phyloP scores from a whole-genome alignment of 2,888 invertebrate genomes.

The Pristionchus mayeri region DNA sequence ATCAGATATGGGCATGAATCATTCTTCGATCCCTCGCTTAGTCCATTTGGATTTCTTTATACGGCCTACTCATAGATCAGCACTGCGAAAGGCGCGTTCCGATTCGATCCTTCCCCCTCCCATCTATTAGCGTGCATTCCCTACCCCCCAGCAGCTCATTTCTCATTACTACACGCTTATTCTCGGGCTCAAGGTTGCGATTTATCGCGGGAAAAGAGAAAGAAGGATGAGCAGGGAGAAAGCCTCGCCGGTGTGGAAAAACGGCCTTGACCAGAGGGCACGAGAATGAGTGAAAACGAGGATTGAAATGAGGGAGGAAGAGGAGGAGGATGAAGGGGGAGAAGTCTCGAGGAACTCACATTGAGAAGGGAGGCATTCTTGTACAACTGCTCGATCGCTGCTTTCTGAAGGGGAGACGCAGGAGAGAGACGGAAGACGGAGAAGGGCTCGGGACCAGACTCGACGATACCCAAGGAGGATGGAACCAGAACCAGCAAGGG shows the following conservation, averaged over 20 bases:
- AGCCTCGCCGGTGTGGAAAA: background rate
- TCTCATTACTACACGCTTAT: slow-evolving; percentile 39
- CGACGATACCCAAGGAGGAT: background rate
- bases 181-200: slow-evolving; percentile 35
- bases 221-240: background rate
- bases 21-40: background rate
- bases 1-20: too few species aligned
- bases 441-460: background rate
- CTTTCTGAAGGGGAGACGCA: background rate
- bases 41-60: background rate
- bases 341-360: background rate
- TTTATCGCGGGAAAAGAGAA: slow-evolving; percentile 3
- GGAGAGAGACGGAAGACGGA: slow-evolving; percentile 33
- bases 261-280: slow-evolving; percentile 43
- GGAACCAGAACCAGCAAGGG: background rate
- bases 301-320: slow-evolving; percentile 9
- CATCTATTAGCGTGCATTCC: background rate
- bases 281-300: slow-evolving; percentile 12
- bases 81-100: background rate
- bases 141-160: too few species aligned
- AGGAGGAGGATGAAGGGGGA: too few species aligned
- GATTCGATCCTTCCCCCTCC: background rate
- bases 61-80: background rate
- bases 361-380: slow-evolving; percentile 44
- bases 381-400: slow-evolving; percentile 22